phyloP scores from a whole-genome alignment of 2,797 vertebrate species.

The Cynopterus sphinx region DNA sequence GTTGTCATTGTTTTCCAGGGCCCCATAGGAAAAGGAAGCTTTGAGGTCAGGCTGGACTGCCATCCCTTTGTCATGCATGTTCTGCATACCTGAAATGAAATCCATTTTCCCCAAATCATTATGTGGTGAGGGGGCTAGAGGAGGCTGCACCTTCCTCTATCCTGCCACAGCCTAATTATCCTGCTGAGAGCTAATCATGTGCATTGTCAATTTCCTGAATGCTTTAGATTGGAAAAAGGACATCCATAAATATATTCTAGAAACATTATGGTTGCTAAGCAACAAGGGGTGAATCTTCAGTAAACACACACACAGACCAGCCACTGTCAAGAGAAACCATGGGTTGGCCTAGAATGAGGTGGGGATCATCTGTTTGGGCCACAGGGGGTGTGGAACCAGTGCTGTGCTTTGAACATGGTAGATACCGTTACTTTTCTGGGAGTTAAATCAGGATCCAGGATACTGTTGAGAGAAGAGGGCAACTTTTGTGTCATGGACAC shows the following conservation, averaged over 20 bases:
- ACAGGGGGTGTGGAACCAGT: background rate
- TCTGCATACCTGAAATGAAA: conserved; percentile 90
- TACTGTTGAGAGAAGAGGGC: background rate
- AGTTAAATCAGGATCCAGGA: background rate
- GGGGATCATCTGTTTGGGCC: background rate
- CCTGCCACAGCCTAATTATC: background rate
- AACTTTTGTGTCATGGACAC: background rate
- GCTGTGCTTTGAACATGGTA: conserved; percentile 46
- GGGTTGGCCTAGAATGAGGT: background rate
- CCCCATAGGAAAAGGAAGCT: conserved; percentile 95
- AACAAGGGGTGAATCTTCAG: conserved; percentile 35
- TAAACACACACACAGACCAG: conserved; percentile 28
- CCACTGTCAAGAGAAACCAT: background rate
- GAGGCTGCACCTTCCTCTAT: background rate
- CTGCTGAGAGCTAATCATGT: background rate
- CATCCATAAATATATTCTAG: background rate
- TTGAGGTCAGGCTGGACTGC: conserved; percentile 93
- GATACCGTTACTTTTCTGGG: conserved; percentile 53
- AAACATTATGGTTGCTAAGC: conserved; percentile 61
- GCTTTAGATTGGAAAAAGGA: conserved; percentile 4
- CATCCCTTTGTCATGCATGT: conserved; percentile 92
- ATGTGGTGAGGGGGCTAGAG: background rate
- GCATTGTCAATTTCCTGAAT: conserved; percentile 39
- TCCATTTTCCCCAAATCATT: conserved; percentile 17
- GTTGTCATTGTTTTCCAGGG: conserved; percentile 93